Evolutionary conservation across 2,113 vertebrate species (phyloP).

Genomic region (Xenopus tropicalis): UCB_Xtro_10.0 CM004449.2:57257501-57258000

Average conservation of each 20-base stretch:
- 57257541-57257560: too few relatives aligned
- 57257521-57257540: too few relatives aligned
- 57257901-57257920: slow-evolving; percentile 88
- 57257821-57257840: slow-evolving; percentile 86
- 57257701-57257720: slow-evolving; percentile 98
- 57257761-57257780: neutral
- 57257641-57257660: slow-evolving; percentile 97
- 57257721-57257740: slow-evolving; percentile 92
- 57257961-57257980: slow-evolving; percentile 92
- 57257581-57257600: too few relatives aligned
- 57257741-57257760: slow-evolving; percentile 74
- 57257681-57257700: slow-evolving; percentile 93
- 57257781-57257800: neutral
- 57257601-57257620: too few relatives aligned
- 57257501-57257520: too few relatives aligned
- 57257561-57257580: too few relatives aligned
- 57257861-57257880: slow-evolving; percentile 92
- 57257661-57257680: slow-evolving; percentile 93
- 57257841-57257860: slow-evolving; percentile 85
- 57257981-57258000: too few relatives aligned
- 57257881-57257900: slow-evolving; percentile 97
- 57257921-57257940: slow-evolving; percentile 92
- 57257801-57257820: neutral
- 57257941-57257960: slow-evolving; percentile 95
- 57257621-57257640: slow-evolving; percentile 87